Base-by-base conservation (phyloP, 2,888 invertebrate genomes). In the Elmis aenea region DNA sequence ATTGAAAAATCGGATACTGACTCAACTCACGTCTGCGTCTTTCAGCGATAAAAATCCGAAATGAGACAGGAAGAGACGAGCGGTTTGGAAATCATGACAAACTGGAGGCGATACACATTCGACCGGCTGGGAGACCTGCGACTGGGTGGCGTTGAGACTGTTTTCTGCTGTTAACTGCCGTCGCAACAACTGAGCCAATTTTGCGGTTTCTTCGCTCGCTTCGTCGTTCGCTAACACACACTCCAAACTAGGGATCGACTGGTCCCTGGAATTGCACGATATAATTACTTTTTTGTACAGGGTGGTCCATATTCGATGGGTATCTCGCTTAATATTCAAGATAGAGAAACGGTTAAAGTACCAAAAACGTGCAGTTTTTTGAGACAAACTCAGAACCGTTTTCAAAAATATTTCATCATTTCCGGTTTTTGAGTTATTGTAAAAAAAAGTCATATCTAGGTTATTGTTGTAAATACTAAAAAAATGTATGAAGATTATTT, bases 61-160 rank as follows among this genome's bases (percentile, higher is more conserved):
- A 67, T 97, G 94, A 2, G 95, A 93, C 10, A 99, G 72, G 64
- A 99, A 93, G 13, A 97, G 72, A 29, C 97, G 76, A 1, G 96
- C 91, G 0, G 96, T 94, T 70, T 96, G 94, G 62, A 95, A 96
- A 62, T 94, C 93, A 35, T 90, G 85, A 51, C 88, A 88, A 2
- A 87, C 82, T 2, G 81, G 74, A 0, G 89, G 91, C 1, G 91
- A 85, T 0, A 76, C 69, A 50, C 86, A 87, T 59, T 91, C 91
- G 6, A 82, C 81, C 0, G 74, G 69, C 70, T 81, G 73, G 2
- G 71, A 38, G 8, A 46, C 36, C n/a, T 46, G 40, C 1, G 55
- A 42, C 27, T 61, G 58, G 5, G 48, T 42, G 11, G 54, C 50
- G 28, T 52, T 45, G 26, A 64, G 45, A 45, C 59, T 61, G 3